A percentile compares a stretch with the other conserved stretches of the same genome.
These are phyloP conservation scores for Meda fulgida DNA, from an alignment of 2,797 vertebrate species.

Conservation along the genomic window DNA sequence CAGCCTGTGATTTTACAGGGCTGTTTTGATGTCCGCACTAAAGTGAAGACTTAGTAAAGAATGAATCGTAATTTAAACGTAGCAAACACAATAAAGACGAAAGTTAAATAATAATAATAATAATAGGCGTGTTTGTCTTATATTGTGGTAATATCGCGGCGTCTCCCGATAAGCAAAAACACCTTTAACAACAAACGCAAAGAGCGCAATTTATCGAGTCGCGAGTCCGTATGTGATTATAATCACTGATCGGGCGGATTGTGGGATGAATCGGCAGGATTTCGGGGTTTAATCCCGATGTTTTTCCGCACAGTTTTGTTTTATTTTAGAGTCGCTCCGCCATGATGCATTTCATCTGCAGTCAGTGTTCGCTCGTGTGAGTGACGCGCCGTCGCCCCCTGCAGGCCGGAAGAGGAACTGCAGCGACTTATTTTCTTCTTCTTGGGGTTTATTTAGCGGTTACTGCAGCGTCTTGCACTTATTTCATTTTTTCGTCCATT, in stretches of 20 bases:
- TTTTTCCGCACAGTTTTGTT: conserved; percentile 61
- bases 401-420: conserved; percentile 8
- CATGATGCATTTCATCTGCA: conserved; percentile 68
- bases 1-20: neutral
- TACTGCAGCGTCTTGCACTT: no score
- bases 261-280: neutral
- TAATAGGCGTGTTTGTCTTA: neutral
- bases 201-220: neutral
- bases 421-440: neutral
- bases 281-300: neutral
- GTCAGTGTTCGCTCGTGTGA: neutral
- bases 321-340: conserved; percentile 60
- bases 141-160: neutral
- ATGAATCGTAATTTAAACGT: neutral
- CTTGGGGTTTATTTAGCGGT: no score
- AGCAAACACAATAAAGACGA: no score
- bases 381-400: conserved; percentile 51
- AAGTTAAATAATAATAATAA: neutral
- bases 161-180: neutral
- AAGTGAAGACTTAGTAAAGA: neutral
- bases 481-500: no score
- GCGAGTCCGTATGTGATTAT: neutral
- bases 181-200: neutral
- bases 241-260: neutral
- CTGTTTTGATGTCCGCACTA: neutral